Conservation (phyloP, 2,113 vertebrate species). For the Osmerus eperlanus region DNA sequence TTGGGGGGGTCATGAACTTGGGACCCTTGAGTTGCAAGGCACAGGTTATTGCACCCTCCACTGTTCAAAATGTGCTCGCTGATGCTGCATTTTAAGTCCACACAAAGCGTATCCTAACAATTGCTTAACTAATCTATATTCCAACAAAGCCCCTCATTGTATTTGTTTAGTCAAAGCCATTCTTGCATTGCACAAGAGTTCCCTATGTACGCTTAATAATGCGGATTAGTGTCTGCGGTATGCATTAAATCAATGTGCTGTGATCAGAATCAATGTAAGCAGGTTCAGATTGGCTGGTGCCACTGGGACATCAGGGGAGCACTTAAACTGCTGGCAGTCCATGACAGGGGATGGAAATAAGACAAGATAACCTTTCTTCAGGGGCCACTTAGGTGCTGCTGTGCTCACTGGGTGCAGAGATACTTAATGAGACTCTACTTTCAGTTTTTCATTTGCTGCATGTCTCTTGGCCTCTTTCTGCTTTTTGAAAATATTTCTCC, state of each 20-base stretch:
- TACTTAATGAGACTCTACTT: constrained; percentile 48
- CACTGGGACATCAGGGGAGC: constrained; percentile 16
- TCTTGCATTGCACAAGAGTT: too few relatives aligned
- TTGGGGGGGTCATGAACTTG: neutral
- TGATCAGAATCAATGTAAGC: neutral
- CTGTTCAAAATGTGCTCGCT: too few relatives aligned
- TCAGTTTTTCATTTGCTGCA: constrained; percentile 27
- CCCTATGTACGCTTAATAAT: too few relatives aligned
- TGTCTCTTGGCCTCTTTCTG: constrained; percentile 29
- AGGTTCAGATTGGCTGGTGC: neutral
- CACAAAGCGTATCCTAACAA: too few relatives aligned
- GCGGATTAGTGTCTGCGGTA: too few relatives aligned
- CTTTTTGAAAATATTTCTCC: neutral
- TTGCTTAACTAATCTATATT: too few relatives aligned
- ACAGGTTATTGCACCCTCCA: too few relatives aligned
- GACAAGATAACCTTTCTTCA: constrained; percentile 45
- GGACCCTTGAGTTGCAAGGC: too few relatives aligned
- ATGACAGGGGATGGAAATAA: constrained; percentile 27
- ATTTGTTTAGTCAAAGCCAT: too few relatives aligned
- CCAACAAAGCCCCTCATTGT: too few relatives aligned
- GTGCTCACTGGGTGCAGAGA: constrained; percentile 26
- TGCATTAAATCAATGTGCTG: too few relatives aligned
- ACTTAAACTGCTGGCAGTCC: neutral
- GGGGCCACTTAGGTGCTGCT: constrained; percentile 43
- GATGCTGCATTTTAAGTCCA: too few relatives aligned